Evolutionary conservation across 53 echinoderm and acorn worm species (phyloP).

Genomic region (Patiria pectinifera): DNA sequence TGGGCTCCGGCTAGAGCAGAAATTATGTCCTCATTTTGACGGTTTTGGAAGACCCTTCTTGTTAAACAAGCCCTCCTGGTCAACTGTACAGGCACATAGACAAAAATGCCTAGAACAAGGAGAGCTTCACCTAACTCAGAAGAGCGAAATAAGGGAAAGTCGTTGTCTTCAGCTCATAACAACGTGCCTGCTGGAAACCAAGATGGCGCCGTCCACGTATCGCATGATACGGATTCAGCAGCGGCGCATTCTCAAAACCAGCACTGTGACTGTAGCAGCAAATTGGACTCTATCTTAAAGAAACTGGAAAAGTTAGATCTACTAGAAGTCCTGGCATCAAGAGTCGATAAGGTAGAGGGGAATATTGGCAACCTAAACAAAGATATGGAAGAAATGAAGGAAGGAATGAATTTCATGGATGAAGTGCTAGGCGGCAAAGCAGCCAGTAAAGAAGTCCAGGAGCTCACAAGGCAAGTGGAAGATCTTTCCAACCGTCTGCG

Average conservation of each 20-base stretch:
- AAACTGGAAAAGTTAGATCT: not conserved
- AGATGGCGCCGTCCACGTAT: conserved; percentile 7
- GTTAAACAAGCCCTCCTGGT: not conserved
- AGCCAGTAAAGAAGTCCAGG: not conserved
- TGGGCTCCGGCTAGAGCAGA: conserved; percentile 9
- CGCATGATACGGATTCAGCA: not conserved
- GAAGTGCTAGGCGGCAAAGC: not conserved
- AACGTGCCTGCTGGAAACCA: not conserved
- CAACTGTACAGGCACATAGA: not conserved
- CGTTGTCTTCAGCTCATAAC: not conserved
- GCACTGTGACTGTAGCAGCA: not conserved
- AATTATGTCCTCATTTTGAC: not conserved
- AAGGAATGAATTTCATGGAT: conserved; percentile 13
- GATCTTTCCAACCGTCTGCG: conserved; percentile 3
- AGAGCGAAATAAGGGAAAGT: conserved; percentile 15
- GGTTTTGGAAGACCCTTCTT: not conserved
- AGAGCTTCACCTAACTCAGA: not conserved
- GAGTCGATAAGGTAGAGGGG: conserved; percentile 18
- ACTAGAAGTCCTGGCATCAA: not conserved
- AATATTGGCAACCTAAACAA: conserved; percentile 5
- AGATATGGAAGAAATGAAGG: not conserved
- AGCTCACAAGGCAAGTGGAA: conserved; percentile 20
- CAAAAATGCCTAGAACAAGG: conserved; percentile 5
- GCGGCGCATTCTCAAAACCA: conserved; percentile 15
- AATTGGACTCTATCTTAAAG: not conserved